Evolutionary conservation across 1,140 invertebrate genomes (phyloP), one percentile per base, ranked within the genome.

Genomic region (Zaprionus tsacasi): DNA sequence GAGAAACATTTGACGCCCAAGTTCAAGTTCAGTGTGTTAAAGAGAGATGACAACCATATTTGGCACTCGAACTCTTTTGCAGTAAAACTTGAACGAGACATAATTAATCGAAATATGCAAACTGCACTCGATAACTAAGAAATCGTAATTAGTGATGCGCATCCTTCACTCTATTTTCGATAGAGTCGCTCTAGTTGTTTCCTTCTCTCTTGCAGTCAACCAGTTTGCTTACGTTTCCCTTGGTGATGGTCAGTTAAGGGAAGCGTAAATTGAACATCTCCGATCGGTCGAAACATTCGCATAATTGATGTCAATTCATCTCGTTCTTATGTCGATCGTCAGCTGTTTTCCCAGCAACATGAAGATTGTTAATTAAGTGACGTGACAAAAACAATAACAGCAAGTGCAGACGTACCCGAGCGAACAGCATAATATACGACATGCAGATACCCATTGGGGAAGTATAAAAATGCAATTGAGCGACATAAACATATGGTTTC

Each of bases 241-340:
- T 70, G 65, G 13, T 56, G 60, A 87, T 89, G 83, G 83, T 88
- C 81, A 83, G 48, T 59, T 56, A 83, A 83, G 85, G 85, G 70
- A 61, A 30, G 40, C 38, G 35, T 72, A 45, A 85, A 81, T 81
- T 85, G 33, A 35, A 21, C 21, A 57, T 27, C 30, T 52, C 35
- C 55, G 70, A 83, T 78, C 80, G 70, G n/a, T n/a, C n/a, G n/a
- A n/a, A n/a, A 71, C 64, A 17, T 70, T 54, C 55, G 50, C 70
- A 78, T 83, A 89, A 89, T 89, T 88, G 85, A 65, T 58, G 74
- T 87, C 85, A 88, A 81, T 81, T 88, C 70, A 33, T 59, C 54
- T 73, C 40, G 43, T 48, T 27, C 25, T 33, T 11, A 36, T 55
- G 36, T 17, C 38, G 40, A 35, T 55, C 35, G 58, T 60, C 69